phyloP scores from a whole-genome alignment of 2,797 vertebrate species.

The Pelochelys cantorii region DNA sequence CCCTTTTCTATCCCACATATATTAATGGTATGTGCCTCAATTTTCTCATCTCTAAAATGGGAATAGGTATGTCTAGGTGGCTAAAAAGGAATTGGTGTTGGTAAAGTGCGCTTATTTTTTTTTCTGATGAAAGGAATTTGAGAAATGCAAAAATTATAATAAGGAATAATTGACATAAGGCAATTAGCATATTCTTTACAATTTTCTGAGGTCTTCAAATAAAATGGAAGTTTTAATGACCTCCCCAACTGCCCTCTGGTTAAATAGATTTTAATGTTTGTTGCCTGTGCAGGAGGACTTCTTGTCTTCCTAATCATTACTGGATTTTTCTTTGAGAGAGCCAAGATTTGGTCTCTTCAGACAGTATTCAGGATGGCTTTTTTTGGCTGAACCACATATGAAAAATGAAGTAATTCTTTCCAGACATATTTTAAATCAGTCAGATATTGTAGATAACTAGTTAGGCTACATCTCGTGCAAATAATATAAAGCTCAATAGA shows the following conservation, averaged over 20 bases:
- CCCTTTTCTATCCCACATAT: background rate
- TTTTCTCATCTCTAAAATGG: background rate
- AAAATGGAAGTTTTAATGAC: slow-evolving; percentile 59
- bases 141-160: slow-evolving; percentile 24
- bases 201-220: slow-evolving; percentile 58
- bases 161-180: slow-evolving; percentile 1
- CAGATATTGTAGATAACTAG: too few species aligned
- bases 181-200: slow-evolving; percentile 54
- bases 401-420: too few species aligned
- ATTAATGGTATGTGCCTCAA: too few species aligned
- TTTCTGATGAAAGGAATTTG: slow-evolving; percentile 44
- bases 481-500: too few species aligned
- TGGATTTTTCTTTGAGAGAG: too few species aligned
- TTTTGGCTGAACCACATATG: too few species aligned
- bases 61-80: accelerated
- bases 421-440: too few species aligned
- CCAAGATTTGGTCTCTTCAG: too few species aligned
- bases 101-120: slow-evolving; percentile 27
- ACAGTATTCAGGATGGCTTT: too few species aligned
- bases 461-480: too few species aligned
- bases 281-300: background rate
- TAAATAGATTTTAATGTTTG: slow-evolving; percentile 28
- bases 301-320: too few species aligned
- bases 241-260: slow-evolving; percentile 2
- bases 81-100: slow-evolving; percentile 34